Conservation (phyloP, 2,888 invertebrate genomes). For the Junonia oenone region DNA sequence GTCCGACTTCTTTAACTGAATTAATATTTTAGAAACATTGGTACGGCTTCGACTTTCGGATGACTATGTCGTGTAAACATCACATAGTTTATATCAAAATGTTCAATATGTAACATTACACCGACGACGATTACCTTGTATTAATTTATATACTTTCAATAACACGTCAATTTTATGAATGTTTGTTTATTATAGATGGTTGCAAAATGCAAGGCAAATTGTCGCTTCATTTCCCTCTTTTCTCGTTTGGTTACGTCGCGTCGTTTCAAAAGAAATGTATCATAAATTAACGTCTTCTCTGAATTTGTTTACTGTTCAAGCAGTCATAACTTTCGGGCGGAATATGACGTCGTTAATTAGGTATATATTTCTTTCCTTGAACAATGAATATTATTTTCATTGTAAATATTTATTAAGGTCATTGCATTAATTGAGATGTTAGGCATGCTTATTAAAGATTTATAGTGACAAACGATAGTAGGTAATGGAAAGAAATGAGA, state of each 20-base stretch:
- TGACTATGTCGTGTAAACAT: background rate
- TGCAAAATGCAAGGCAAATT: slow-evolving; percentile 12
- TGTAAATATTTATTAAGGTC: background rate
- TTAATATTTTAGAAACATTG: slow-evolving; percentile 7
- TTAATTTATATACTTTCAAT: background rate
- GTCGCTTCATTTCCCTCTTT: background rate
- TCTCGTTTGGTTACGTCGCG: background rate
- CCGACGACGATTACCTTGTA: background rate
- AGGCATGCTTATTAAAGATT: too few species aligned
- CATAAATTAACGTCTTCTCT: background rate
- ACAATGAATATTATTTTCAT: background rate
- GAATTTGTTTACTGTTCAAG: background rate
- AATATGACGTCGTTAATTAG: background rate
- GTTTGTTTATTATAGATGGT: background rate
- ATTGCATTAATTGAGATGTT: background rate
- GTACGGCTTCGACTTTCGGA: background rate
- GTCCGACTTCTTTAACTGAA: slow-evolving; percentile 8
- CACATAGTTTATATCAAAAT: background rate
- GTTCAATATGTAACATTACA: background rate
- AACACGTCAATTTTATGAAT: background rate
- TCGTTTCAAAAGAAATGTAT: background rate
- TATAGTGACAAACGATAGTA: too few species aligned
- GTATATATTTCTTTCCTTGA: background rate
- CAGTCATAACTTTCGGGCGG: background rate
- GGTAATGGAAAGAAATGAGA: too few species aligned